Evolutionary conservation across 2,113 vertebrate genomes (phyloP).

Genomic region (Diphyllodes magnificus): DNA sequence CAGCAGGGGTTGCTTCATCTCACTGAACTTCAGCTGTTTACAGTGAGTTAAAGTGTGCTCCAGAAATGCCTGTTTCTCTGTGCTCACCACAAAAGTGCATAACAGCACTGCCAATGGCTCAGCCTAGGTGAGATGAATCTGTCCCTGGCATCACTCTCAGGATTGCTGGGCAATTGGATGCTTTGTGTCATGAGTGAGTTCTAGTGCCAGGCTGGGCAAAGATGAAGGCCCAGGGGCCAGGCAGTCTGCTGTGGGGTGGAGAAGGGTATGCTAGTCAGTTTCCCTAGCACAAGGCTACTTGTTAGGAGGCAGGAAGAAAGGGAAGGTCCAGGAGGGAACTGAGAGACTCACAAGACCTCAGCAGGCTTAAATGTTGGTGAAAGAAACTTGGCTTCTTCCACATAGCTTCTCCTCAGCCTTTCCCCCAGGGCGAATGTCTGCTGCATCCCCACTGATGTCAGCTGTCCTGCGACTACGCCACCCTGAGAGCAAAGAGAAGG

Average conservation of each 20-base stretch:
- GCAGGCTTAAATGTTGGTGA: constrained; percentile 77
- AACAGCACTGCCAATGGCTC: background rate
- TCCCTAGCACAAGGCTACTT: background rate
- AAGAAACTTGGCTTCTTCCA: constrained; percentile 80
- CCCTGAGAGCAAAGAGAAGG: constrained; percentile 71
- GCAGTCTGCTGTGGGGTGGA: background rate
- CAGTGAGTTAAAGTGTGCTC: background rate
- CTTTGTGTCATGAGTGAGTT: background rate
- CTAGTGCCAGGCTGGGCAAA: background rate
- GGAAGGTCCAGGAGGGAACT: background rate
- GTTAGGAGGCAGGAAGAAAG: background rate
- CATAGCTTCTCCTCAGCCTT: constrained; percentile 81
- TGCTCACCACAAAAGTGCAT: accelerated
- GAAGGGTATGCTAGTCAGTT: background rate
- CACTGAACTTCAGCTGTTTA: background rate
- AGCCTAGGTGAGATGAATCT: background rate
- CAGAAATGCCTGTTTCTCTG: background rate
- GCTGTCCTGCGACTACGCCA: constrained; percentile 85
- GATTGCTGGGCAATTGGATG: background rate
- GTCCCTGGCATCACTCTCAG: background rate
- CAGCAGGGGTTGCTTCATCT: background rate
- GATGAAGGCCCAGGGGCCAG: background rate
- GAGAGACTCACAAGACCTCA: constrained; percentile 89
- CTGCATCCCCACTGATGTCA: constrained; percentile 90
- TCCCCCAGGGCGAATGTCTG: constrained; percentile 88